Conservation (phyloP, 2,113 vertebrate genomes). For the Coregonus clupeaformis region DNA sequence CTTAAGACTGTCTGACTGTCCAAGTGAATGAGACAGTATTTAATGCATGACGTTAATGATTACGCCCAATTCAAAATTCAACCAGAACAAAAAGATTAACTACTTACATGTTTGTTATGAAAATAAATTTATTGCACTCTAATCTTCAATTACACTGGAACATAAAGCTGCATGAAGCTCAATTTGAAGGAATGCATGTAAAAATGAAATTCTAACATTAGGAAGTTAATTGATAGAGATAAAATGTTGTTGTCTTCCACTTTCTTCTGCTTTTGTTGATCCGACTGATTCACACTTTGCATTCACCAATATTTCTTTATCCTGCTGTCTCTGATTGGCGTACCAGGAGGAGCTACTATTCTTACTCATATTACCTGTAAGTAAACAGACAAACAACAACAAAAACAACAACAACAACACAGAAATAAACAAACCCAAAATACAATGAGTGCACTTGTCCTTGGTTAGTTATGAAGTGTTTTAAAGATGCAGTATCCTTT, state of each 20-base stretch:
- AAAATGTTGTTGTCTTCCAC: conserved; percentile 3
- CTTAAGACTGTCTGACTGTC: neutral
- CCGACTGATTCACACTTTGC: conserved; percentile 91
- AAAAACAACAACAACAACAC: conserved; percentile 12
- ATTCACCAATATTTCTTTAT: conserved; percentile 96
- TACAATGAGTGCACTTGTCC: conserved; percentile 71
- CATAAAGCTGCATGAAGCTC: conserved; percentile 79
- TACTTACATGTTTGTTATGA: conserved; percentile 78
- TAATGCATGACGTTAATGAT: conserved; percentile 74
- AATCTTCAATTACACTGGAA: conserved; percentile 22
- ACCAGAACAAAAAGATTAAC: conserved; percentile 20
- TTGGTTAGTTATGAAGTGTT: conserved; percentile 75
- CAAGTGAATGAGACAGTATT: conserved; percentile 4
- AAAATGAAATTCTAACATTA: neutral
- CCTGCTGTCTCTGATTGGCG: conserved; percentile 98
- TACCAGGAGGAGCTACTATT: conserved; percentile 99
- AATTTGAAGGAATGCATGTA: conserved; percentile 78
- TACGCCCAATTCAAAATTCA: conserved; percentile 60
- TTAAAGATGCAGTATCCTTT: conserved; percentile 99
- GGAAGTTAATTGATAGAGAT: conserved; percentile 19
- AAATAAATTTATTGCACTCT: conserved; percentile 47
- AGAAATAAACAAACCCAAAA: neutral
- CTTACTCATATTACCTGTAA: conserved; percentile 99
- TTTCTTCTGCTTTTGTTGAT: conserved; percentile 83
- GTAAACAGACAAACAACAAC: conserved; percentile 75